Conservation (phyloP, 2,888 invertebrate species). For the Pseudolycoriella hygida region DNA sequence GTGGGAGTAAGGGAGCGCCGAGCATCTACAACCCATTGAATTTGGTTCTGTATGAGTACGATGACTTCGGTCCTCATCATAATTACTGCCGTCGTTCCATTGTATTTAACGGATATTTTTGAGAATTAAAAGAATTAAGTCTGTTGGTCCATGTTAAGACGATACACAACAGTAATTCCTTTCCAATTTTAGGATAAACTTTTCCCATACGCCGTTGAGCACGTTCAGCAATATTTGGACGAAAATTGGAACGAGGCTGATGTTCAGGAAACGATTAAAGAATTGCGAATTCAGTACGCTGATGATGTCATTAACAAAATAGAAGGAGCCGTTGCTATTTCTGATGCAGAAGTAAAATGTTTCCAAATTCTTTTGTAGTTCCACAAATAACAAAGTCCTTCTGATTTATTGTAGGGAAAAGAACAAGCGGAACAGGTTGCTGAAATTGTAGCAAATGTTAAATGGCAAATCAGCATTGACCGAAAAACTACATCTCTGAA, state of each 20-base stretch:
- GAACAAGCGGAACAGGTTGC: conserved; percentile 36
- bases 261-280: conserved; percentile 46
- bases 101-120: no score
- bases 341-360: conserved; percentile 32
- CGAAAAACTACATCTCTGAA: conserved; percentile 67
- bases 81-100: no score
- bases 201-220: conserved; percentile 57
- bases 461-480: conserved; percentile 67
- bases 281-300: conserved; percentile 41
- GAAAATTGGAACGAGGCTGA: conserved; percentile 46
- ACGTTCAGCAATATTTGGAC: conserved; percentile 51
- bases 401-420: conserved; percentile 16
- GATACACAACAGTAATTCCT: no score
- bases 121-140: no score
- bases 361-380: no score
- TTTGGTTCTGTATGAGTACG: no score
- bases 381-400: conserved; percentile 7
- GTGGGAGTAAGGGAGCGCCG: no score
- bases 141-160: no score
- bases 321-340: conserved; percentile 36
- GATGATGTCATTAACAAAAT: conserved; percentile 39
- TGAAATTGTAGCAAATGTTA: conserved; percentile 49
- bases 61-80: no score
- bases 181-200: conserved; percentile 44
- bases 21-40: no score